Base-by-base conservation (phyloP, 2,113 vertebrate genomes). In the Smithornis capensis region DNA sequence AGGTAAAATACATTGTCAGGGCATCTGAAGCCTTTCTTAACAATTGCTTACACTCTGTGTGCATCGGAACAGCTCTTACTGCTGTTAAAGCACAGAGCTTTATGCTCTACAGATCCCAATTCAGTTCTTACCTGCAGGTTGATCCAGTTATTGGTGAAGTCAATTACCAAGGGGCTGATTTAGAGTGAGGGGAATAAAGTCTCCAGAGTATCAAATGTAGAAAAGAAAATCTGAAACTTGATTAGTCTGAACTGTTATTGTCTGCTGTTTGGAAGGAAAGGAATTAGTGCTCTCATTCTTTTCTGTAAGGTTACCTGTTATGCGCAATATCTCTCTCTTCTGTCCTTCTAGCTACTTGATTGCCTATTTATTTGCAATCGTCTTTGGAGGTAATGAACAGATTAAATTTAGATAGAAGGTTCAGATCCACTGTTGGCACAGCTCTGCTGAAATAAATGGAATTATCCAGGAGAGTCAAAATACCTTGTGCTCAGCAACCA, bases 331-430 rank as follows among this genome's bases (percentile, higher is more conserved):
- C 91, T 42, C 63, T 90, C 68, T 83, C 73, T 87, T 93, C 82
- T 94, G 91, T 94, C 92, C 55, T 86, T 92, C 87, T 88, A 83
- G 57, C 55, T 80, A 50, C 71, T 83, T 93, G 90, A 94, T 97
- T 93, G 86, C 76, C 86, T 97, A 74, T 96, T 95, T 95, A 95
- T 97, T 96, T 96, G 92, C 95, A 86, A 89, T 93, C 90, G 92
- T 92, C 83, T 96, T 96, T 12, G 28, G 59, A 96, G 67, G 87
- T 95, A 97, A 95, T 95, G 93, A 95, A 76, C 91, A 95, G 90
- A 95, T 95, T 96, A 95, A 96, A 91, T 95, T 83, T 92, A 96
- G 90, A 92, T 90, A 92, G 91, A 92, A 42, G 82, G 76, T 90
- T 96, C 63, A 78, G 83, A 94, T 93, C 93, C 68, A 49, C 25